Conservation (phyloP, 92 coral and sea anemone species). For the Paramuricea clavata region DNA sequence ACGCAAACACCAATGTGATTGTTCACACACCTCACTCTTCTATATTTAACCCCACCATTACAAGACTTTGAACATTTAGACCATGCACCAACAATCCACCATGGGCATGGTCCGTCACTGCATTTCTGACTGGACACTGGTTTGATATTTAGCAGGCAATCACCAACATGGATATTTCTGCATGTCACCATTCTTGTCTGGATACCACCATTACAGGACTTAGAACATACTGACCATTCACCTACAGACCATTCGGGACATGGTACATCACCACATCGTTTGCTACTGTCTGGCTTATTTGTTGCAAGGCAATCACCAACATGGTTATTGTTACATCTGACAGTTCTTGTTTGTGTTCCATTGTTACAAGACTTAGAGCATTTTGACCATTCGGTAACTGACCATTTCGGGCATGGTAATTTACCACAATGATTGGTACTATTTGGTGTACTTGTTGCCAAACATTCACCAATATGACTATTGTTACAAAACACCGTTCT, state of each 20-base stretch:
- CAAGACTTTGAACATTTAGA: constrained; percentile 58
- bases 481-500: constrained; percentile 65
- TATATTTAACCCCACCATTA: constrained; percentile 43
- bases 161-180: constrained; percentile 36
- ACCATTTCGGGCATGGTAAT: constrained; percentile 23
- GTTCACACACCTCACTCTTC: constrained; percentile 42
- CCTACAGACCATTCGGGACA: constrained; percentile 62
- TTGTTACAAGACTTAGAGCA: constrained; percentile 22
- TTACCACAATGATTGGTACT: not conserved
- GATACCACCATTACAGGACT: constrained; percentile 59
- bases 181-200: constrained; percentile 55
- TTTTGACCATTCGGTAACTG: constrained; percentile 9
- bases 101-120: constrained; percentile 31
- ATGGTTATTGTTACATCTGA: not conserved
- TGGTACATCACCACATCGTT: constrained; percentile 1
- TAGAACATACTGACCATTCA: constrained; percentile 54
- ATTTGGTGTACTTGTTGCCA: not conserved
- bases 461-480: constrained; percentile 22
- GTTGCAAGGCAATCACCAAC: constrained; percentile 26
- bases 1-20: constrained; percentile 42
- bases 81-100: constrained; percentile 51
- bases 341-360: constrained; percentile 18
- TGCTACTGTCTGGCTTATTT: constrained; percentile 6
- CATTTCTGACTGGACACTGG: constrained; percentile 10
- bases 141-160: constrained; percentile 2